A percentile compares a stretch with the other conserved stretches of the same genome.
phyloP scores from a whole-genome alignment of 2,797 vertebrate species.

The Trachurus trachurus region DNA sequence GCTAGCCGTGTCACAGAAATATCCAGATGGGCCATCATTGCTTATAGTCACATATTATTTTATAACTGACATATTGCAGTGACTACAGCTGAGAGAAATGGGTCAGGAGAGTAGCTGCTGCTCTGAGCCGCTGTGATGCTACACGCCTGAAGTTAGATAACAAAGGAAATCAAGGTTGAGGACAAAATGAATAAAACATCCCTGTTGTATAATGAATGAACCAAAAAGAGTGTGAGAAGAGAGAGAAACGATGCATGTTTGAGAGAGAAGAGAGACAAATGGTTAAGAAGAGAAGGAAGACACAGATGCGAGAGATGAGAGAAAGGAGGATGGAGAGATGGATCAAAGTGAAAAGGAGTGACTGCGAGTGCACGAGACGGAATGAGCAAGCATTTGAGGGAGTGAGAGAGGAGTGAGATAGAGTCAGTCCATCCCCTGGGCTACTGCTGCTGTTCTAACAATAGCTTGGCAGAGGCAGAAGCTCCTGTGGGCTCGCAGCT shows the following conservation, averaged over 20 bases:
- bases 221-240: conserved; percentile 43
- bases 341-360: conserved; percentile 56
- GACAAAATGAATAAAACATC: conserved; percentile 78
- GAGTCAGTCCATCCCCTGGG: conserved; percentile 74
- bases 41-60: conserved; percentile 54
- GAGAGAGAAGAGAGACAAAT: conserved; percentile 27
- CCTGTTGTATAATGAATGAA: conserved; percentile 76
- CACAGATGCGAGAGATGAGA: conserved; percentile 36
- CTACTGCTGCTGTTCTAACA: conserved; percentile 79
- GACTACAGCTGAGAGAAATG: conserved; percentile 59
- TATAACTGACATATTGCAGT: conserved; percentile 62
- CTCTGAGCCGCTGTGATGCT: conserved; percentile 49
- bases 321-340: conserved; percentile 28
- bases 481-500: conserved; percentile 71
- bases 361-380: conserved; percentile 32
- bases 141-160: conserved; percentile 65
- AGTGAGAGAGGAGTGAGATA: conserved; percentile 54
- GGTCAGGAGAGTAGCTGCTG: conserved; percentile 64
- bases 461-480: conserved; percentile 78
- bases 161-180: conserved; percentile 66
- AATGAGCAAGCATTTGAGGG: conserved; percentile 48
- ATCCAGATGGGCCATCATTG: conserved; percentile 47
- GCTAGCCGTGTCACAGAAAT: conserved; percentile 38
- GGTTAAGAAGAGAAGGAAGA: conserved; percentile 27
- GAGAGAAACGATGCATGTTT: conserved; percentile 27